phyloP scores from a whole-genome alignment of 2,797 vertebrate genomes.

The Cossypha caffra region DNA sequence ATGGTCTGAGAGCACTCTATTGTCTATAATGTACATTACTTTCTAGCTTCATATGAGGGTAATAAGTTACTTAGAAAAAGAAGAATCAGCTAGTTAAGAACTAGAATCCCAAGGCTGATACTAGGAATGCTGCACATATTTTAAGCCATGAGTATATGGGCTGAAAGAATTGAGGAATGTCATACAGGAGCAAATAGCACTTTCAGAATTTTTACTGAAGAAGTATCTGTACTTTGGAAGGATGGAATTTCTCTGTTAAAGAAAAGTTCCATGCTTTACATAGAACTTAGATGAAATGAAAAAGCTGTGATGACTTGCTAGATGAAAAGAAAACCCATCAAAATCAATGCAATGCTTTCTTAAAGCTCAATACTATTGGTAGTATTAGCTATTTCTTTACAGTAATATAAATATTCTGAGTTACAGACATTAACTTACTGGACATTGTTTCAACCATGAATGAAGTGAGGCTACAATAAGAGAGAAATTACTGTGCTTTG shows the following conservation, averaged over 20 bases:
- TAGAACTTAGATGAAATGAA: neutral
- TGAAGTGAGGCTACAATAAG: neutral
- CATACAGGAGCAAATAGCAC: neutral
- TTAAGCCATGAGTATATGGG: neutral
- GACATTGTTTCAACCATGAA: neutral
- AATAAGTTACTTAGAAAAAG: neutral
- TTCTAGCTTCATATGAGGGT: neutral
- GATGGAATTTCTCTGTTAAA: neutral
- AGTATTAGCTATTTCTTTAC: neutral
- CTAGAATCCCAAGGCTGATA: neutral
- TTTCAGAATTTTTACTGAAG: neutral
- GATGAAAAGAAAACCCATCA: neutral
- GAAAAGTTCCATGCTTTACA: neutral
- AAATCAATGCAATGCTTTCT: neutral
- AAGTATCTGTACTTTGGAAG: neutral
- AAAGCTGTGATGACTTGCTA: neutral
- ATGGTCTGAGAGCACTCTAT: neutral
- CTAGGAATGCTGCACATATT: neutral
- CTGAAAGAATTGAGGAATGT: neutral
- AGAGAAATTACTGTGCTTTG: neutral
- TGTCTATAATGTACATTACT: neutral
- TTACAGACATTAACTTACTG: neutral
- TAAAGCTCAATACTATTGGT: neutral
- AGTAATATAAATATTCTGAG: neutral
- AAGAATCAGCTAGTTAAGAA: neutral